Base-by-base conservation (phyloP, 2,888 invertebrate genomes). In the Archaeoteleia sp. region DNA sequence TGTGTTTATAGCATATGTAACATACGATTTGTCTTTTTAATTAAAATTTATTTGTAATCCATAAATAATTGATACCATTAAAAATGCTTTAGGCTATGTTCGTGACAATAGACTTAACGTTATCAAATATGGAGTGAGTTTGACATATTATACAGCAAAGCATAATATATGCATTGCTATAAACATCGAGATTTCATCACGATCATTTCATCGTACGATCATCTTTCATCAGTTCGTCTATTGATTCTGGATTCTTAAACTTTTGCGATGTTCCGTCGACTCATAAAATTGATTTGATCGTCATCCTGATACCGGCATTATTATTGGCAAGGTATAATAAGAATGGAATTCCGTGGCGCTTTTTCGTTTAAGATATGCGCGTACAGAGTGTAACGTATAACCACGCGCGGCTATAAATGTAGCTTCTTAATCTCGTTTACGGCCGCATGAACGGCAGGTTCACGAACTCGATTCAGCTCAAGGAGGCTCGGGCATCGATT, bases 381-480 rank as follows among this genome's bases (percentile, higher is more conserved):
- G 23, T 12, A 40, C 17, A 15, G 12, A 23, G 20, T 39, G 29
- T 53, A 20, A 30, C 27, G 42, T 42, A 30, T 25, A 42, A 17
- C 13, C 23, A 13, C 15, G 15, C 23, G 29, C 34, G 37, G 67
- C 57, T 67, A 51, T 48, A 69, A 49, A 66, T 51, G 58, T 63
- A 68, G 40, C 62, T 57, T 40, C 34, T 70, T 67, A 70, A 70
- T 70, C 65, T 58, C 55, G 57, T 65, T 71, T 68, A 25, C 65
- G 72, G 23, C 32, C 13, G 54, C 54, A 54, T 63, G 58, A 66
- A 48, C 48, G 39, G 43, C 74, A 72, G 77, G 76, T 76, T 78
- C 77, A 72, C 75, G 76, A 77, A 78, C 78, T 74, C 75, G 72
- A 79, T 75, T 73, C 74, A 74, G 78, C 75, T 77, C 77, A 78